A percentile compares a stretch with the other conserved stretches of the same genome.
These are phyloP conservation scores for Rhamnusium bicolor DNA, from an alignment of 2,888 invertebrate genomes.

Conservation along the genomic window DNA sequence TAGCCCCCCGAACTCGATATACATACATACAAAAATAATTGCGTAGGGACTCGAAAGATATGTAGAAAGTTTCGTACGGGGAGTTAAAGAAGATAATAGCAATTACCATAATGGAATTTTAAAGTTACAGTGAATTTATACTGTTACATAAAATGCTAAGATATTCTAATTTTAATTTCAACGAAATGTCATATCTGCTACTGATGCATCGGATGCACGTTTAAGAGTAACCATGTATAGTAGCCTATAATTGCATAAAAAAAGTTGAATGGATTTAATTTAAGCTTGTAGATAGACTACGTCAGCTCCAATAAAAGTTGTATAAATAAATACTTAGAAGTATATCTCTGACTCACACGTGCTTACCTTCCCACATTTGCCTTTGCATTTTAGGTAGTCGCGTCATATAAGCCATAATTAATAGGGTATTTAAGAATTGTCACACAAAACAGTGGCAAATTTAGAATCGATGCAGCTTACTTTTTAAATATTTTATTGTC, in stretches of 20 bases:
- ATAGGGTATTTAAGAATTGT: background rate
- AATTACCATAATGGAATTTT: too few species aligned
- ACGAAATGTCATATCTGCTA: background rate
- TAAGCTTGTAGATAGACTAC: conserved; percentile 17
- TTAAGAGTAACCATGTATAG: conserved; percentile 4
- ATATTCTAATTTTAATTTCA: background rate
- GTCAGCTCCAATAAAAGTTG: conserved; percentile 37
- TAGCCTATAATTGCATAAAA: conserved; percentile 7
- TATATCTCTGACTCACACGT: conserved; percentile 30
- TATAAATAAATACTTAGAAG: conserved; percentile 34
- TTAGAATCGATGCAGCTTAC: too few species aligned
- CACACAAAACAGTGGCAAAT: background rate
- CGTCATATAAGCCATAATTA: conserved; percentile 13
- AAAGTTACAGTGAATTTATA: too few species aligned
- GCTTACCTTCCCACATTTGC: conserved; percentile 32
- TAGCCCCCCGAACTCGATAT: too few species aligned
- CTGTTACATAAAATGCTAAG: too few species aligned
- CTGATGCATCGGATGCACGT: background rate
- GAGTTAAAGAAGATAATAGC: too few species aligned
- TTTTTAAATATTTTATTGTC: too few species aligned
- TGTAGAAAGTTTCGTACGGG: too few species aligned
- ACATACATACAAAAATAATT: too few species aligned
- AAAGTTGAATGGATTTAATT: conserved; percentile 24
- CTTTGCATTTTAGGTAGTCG: conserved; percentile 17
- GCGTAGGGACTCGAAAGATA: too few species aligned